Base-by-base conservation (phyloP, 2,797 vertebrate genomes). In the Brachyalestes nurse region DNA sequence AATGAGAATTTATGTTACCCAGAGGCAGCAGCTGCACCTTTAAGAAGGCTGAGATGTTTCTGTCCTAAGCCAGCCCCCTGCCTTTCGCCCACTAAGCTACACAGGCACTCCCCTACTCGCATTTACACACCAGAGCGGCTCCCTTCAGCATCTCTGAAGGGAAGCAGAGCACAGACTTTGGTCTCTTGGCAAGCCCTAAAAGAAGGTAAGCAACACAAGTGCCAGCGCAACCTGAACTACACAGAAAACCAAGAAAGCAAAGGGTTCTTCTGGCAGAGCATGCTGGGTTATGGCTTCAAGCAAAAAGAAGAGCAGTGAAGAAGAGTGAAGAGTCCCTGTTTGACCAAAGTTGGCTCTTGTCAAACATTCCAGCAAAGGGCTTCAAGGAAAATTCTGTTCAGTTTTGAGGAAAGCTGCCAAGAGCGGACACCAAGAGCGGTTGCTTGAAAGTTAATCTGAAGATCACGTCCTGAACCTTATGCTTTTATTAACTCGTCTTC, bases 21-120 rank as follows among this genome's bases (percentile, higher is more conserved):
- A 91, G 90, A 91, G 90, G 88, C 92, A 91, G 89, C 90, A 88
- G 85, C 93, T 93, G 93, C 76, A 89, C 93, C 95, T 95, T 95
- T 95, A 95, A 95, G 94, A 92, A 92, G 93, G 92, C 91, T 91
- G 91, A 91, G 91, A 62, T 78, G 62, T 47, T 64, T 51, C 74
- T 25, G 79, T 77, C 79, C 51, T 80, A 66, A 77, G 57, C 77
- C 67, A 77, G 19, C 72, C 53, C 76, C 47, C 47, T 72, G 53
- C 23, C 90, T 91, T 90, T 92, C 90, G 92, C 92, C 90, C 91
- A 90, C 90, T 93, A 90, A 90, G 80, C 90, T 91, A 90, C 87
- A 88, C 88, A 92, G 91, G 92, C 93, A 91, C 93, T 92, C 93
- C 94, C 93, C 75, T 91, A 87, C 90, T 92, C 92, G 91, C 93